These are phyloP conservation scores for Mixornis gularis DNA, from an alignment of 2,113 vertebrate genomes.

Conservation along the genomic window DNA sequence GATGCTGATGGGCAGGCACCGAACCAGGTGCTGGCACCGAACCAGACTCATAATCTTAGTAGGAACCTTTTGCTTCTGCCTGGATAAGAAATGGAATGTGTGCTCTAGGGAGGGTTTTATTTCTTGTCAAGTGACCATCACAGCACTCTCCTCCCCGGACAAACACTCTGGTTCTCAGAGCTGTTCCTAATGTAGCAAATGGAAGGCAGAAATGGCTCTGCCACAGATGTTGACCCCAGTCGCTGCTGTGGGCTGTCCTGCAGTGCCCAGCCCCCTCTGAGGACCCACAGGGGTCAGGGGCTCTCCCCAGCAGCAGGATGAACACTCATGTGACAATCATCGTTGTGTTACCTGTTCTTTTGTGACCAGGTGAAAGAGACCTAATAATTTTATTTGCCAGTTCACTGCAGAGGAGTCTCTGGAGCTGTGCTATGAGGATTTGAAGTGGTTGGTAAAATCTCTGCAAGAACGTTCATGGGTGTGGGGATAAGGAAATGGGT, in stretches of 20 bases:
- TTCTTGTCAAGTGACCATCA: background rate
- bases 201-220: background rate
- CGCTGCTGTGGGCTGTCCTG: background rate
- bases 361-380: background rate
- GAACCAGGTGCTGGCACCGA: background rate
- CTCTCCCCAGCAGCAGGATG: background rate
- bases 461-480: background rate
- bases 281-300: background rate
- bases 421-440: background rate
- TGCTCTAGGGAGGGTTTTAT: background rate
- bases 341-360: background rate
- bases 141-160: background rate
- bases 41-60: background rate
- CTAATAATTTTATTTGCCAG: background rate
- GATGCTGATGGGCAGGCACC: background rate
- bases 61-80: background rate
- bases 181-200: background rate
- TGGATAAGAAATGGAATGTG: background rate
- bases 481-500: background rate
- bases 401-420: fast-evolving
- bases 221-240: fast-evolving
- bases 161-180: background rate
- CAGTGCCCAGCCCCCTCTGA: background rate
- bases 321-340: background rate
- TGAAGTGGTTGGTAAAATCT: background rate